Evolutionary conservation across 2,797 vertebrate species (phyloP).

Genomic region (Catostomus latipinnis): DNA sequence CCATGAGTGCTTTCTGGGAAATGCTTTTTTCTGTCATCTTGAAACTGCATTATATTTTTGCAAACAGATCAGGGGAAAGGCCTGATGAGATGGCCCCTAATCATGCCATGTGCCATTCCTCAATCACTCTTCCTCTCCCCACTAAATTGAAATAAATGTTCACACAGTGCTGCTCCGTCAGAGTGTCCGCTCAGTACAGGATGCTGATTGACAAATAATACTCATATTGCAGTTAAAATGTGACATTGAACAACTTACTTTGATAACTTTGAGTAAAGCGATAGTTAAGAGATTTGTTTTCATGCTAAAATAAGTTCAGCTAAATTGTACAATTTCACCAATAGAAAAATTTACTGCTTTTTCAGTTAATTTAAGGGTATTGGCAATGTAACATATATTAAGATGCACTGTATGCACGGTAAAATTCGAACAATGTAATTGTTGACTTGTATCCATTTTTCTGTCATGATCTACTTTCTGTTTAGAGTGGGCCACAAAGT

Average conservation of each 20-base stretch:
- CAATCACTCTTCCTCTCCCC: conserved; percentile 12
- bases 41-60: conserved; percentile 53
- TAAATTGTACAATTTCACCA: background rate
- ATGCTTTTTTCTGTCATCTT: conserved; percentile 74
- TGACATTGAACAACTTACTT: conserved; percentile 7
- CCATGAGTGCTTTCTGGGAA: conserved; percentile 75
- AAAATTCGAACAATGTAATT: background rate
- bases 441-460: conserved; percentile 38
- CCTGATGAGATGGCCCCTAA: conserved; percentile 10
- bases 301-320: background rate
- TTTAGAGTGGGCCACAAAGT: conserved; percentile 1
- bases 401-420: background rate
- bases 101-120: conserved; percentile 3
- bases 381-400: background rate
- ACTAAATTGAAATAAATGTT: conserved; percentile 13
- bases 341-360: background rate
- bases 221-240: background rate
- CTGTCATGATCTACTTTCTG: background rate
- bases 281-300: background rate
- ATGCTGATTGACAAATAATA: background rate
- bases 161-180: background rate
- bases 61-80: conserved; percentile 13
- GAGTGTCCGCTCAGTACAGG: background rate
- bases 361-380: no score
- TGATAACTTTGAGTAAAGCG: background rate